Base-by-base conservation (phyloP, 2,888 invertebrate species). In the Lasioglossum marginatum region DNA sequence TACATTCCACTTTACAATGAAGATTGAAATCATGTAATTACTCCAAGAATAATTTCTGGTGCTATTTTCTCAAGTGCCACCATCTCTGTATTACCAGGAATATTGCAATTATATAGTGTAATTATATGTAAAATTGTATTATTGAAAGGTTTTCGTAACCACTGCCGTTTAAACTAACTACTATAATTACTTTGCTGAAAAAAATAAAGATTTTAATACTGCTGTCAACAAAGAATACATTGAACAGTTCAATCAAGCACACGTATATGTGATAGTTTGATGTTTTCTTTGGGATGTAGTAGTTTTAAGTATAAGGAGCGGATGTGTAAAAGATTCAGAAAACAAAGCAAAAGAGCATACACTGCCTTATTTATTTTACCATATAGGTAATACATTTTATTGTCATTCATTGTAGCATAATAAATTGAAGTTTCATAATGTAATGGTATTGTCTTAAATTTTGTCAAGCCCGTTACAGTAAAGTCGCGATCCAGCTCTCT, bases 351-450 rank as follows among this genome's bases (percentile, higher is more conserved):
- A 88, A 90, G 91, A 92, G 89, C 91, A 92, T 93, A 93, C 94
- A 94, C 94, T 94, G 95, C 94, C 94, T 95, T 94, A 94, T 94
- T 94, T 94, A 94, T 94, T 94, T 94, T 93, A 93, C 92, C 90
- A 90, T 87, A 92, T 93, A 94, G 91, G 92, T 92, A 92, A 92
- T 92, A 92, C 91, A 92, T 88, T 92, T 92, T 92, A 93, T 93
- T 93, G 91, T 94, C 94, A 93, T 92, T 92, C 89, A 93, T 87
- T 90, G 90, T 93, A 93, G 91, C 87, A 89, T 91, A 94, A 93
- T 94, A 94, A 94, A 94, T 87, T 88, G 88, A 89, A 92, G 89
- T 92, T 93, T 94, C 92, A 84, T 92, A 93, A 92, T 80, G 81
- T 87, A 87, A 83, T 6, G 6, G 34, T 27, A 34, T 12, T 43